Conservation (phyloP, 2,888 invertebrate genomes). For the Athetis lepigone region DNA sequence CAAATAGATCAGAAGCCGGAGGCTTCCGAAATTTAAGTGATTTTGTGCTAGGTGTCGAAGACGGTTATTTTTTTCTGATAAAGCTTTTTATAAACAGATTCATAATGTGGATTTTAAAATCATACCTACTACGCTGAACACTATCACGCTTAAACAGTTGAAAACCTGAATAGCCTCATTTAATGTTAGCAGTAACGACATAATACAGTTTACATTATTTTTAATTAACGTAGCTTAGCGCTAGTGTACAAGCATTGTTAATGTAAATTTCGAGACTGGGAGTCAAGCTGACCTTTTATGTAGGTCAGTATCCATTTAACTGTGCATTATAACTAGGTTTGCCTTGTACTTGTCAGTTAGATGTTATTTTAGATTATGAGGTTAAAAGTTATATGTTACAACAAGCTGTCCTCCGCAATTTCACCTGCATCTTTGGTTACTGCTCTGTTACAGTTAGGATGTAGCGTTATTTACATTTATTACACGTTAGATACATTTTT, state of each 20-base stretch:
- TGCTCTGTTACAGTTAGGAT: too few relatives aligned
- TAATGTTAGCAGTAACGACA: constrained; percentile 19
- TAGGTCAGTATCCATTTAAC: constrained; percentile 32
- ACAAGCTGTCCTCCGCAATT: too few relatives aligned
- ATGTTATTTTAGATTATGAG: background rate
- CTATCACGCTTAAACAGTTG: background rate
- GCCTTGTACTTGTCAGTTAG: constrained; percentile 10
- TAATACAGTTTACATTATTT: constrained; percentile 23
- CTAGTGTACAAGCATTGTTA: constrained; percentile 24
- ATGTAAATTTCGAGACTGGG: constrained; percentile 32
- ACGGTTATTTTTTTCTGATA: background rate
- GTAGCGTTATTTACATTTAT: too few relatives aligned
- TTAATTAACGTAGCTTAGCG: constrained; percentile 18
- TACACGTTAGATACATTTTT: too few relatives aligned
- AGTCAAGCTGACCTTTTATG: constrained; percentile 21
- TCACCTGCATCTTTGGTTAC: too few relatives aligned
- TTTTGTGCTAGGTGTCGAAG: too few relatives aligned
- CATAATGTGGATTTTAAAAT: too few relatives aligned
- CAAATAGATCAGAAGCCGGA: too few relatives aligned
- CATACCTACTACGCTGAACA: background rate
- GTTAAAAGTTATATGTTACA: background rate
- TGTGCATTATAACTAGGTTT: constrained; percentile 23
- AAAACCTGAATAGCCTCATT: background rate
- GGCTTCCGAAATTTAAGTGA: too few relatives aligned
- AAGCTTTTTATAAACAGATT: too few relatives aligned